A percentile compares a stretch with the other conserved stretches of the same genome.
These are phyloP conservation scores for Ligdia adustata DNA, from an alignment of 2,888 invertebrate species.

Conservation along the genomic window DNA sequence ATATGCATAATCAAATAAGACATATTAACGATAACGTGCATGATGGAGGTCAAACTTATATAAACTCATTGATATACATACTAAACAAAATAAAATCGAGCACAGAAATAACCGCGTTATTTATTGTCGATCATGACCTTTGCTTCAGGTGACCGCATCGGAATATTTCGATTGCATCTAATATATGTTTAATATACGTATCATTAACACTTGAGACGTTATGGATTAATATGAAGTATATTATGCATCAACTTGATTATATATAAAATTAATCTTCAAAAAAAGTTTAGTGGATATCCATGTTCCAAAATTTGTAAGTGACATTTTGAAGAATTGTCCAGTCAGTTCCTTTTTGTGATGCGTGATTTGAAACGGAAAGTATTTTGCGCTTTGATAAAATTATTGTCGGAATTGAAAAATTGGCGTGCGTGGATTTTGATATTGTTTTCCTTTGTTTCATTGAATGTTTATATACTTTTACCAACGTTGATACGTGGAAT, in stretches of 20 bases:
- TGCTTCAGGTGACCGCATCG: slow-evolving; percentile 45
- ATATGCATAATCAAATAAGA: background rate
- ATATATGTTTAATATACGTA: slow-evolving; percentile 27
- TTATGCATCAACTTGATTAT: background rate
- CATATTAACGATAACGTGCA: slow-evolving; percentile 2
- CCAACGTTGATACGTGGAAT: no score
- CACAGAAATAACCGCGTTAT: slow-evolving; percentile 26
- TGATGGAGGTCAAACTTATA: slow-evolving; percentile 6
- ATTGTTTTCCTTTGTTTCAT: no score
- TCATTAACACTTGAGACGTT: slow-evolving; percentile 26
- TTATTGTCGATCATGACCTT: slow-evolving; percentile 52
- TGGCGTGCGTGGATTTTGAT: background rate
- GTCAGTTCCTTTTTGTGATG: background rate
- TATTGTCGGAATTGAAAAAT: slow-evolving; percentile 4
- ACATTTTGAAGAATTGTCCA: slow-evolving; percentile 7
- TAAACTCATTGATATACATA: no score
- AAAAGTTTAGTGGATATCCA: slow-evolving; percentile 8
- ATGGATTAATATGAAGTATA: background rate
- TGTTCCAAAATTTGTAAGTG: slow-evolving; percentile 7
- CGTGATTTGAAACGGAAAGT: no score
- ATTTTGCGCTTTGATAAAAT: background rate
- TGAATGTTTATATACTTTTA: no score
- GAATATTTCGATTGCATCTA: slow-evolving; percentile 46
- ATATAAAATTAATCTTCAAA: slow-evolving; percentile 1
- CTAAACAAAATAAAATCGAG: slow-evolving; percentile 16